Conservation (phyloP, 1,140 invertebrate species). For the Cheumatopsyche charites region DNA sequence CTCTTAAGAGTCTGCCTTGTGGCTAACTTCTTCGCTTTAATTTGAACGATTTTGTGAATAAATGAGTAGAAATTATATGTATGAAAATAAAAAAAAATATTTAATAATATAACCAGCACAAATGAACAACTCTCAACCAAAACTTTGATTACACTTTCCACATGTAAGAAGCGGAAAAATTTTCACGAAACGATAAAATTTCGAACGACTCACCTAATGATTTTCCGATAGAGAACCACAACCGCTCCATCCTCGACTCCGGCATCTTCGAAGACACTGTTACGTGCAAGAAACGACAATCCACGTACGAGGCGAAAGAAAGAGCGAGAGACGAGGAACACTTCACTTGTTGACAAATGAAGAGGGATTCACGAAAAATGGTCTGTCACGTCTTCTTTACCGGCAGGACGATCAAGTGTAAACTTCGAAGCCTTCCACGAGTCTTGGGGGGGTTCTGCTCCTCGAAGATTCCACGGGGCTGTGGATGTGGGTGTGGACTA, state of each 20-base stretch:
- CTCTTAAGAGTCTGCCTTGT: no score
- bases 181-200: no score
- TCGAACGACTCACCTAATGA: background rate
- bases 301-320: background rate
- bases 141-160: no score
- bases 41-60: no score
- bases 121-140: no score
- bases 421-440: constrained; percentile 28
- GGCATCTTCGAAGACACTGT: background rate
- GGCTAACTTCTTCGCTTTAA: no score
- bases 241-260: no score
- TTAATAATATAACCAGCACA: no score
- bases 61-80: no score
- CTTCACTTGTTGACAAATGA: constrained; percentile 47
- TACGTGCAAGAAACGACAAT: background rate
- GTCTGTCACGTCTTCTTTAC: constrained; percentile 43
- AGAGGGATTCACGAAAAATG: constrained; percentile 46
- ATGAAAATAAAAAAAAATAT: no score
- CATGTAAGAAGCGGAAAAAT: no score
- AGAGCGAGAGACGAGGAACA: background rate
- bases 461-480: no score
- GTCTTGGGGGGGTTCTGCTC: background rate
- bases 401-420: constrained; percentile 46
- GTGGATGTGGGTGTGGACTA: constrained; percentile 2
- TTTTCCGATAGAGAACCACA: constrained; percentile 8